A percentile compares a stretch with the other conserved stretches of the same genome.
These are phyloP conservation scores for Pedicia rivosa DNA, from an alignment of 2,888 invertebrate genomes.

Conservation along the genomic window DNA sequence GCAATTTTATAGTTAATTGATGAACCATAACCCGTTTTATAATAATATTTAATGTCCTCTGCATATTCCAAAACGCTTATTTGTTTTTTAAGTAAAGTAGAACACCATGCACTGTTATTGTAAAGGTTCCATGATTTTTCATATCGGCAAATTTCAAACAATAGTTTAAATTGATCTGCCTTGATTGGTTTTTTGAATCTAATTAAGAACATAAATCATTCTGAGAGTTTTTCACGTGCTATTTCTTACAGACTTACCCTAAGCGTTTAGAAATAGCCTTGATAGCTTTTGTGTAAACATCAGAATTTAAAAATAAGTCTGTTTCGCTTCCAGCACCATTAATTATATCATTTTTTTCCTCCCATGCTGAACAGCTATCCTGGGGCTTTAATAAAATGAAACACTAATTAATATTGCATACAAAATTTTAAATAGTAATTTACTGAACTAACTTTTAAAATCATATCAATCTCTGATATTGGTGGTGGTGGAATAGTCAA, in stretches of 20 bases:
- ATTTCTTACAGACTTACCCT: conserved; percentile 35
- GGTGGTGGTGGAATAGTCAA: conserved; percentile 15
- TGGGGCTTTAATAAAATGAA: conserved; percentile 27
- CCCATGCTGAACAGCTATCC: conserved; percentile 45
- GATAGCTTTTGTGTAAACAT: conserved; percentile 28
- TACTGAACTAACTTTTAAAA: conserved; percentile 23
- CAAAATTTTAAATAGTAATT: not conserved
- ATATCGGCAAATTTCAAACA: conserved; percentile 58
- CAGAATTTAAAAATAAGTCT: conserved; percentile 18
- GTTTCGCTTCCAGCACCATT: conserved; percentile 28
- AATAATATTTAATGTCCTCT: conserved; percentile 52
- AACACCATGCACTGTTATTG: conserved; percentile 51
- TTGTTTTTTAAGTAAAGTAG: conserved; percentile 48
- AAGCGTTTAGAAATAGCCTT: conserved; percentile 34
- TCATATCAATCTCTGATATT: conserved; percentile 25
- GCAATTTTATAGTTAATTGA: conserved; percentile 42
- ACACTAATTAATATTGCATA: too few species aligned
- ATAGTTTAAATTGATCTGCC: not conserved
- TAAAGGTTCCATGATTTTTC: conserved; percentile 52
- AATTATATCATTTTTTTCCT: conserved; percentile 33
- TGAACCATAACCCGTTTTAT: conserved; percentile 52
- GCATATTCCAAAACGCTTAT: conserved; percentile 49
- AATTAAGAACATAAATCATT: too few species aligned
- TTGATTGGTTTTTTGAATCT: not conserved
- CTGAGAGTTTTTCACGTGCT: too few species aligned